Evolutionary conservation across 2,797 vertebrate genomes (phyloP), one percentile per base, ranked within the genome.

Genomic region (Dendrocincla tyrannina): DNA sequence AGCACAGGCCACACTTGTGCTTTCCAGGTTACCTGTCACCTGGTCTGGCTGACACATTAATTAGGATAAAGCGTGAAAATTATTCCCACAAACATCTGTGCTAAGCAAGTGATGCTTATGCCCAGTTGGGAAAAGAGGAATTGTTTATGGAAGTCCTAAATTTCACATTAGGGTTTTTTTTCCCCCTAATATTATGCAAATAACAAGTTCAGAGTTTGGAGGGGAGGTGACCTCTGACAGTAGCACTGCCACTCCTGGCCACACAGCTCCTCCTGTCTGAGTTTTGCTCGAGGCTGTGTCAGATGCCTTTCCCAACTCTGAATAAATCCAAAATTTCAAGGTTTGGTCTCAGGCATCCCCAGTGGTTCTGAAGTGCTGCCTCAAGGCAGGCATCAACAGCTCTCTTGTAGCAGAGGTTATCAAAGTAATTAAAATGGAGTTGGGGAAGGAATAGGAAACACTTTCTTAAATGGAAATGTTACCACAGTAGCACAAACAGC

Each of bases 241-340:
- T 5, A 0, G 3, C 35, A 12, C 2, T 2, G 13, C 52, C 2
- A 20, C 32, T 17, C n/a, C 18, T 35, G 25, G 3, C 11, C 3
- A 2, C 6, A 15, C 77, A 52, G 72, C 50, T 52, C 32, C 53
- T 74, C 85, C 63, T 75, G 78, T 28, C 68, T 37, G 63, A 76
- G 56, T 35, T 72, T 37, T 72, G 77, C 78, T 63, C 2, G 5
- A 83, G 66, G 87, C 73, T 62, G 28, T 53, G 25, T 32, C 41
- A 91, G n/a, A 47, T 7, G 33, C 27, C 27, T 56, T 94, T 93
- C 75, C 73, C 76, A 64, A 6, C 50, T 27, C 22, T 1, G 33
- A 64, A 37, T 49, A 47, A 49, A 69, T n/a, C 27, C 32, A 22
- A 22, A 64, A 89, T 58, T 13, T 77, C 72, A 33, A 77, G 44